phyloP scores from a whole-genome alignment of 2,113 vertebrate species.

The Prietella phreatophila region DNA sequence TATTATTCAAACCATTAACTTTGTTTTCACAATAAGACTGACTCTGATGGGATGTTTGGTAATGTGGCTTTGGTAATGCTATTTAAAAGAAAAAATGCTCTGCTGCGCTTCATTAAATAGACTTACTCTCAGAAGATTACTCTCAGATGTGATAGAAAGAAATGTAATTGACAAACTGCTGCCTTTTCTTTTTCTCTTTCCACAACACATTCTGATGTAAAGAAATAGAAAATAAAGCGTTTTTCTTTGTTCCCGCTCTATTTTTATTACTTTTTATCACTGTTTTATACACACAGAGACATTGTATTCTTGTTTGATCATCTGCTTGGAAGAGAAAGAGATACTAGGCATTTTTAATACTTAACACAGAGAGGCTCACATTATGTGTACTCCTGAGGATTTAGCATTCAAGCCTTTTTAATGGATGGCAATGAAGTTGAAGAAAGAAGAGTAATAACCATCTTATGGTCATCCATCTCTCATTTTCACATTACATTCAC shows the following conservation, averaged over 20 bases:
- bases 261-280: neutral
- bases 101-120: slow-evolving; percentile 34
- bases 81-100: neutral
- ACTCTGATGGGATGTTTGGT: slow-evolving; percentile 4
- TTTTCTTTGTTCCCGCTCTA: neutral
- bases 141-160: slow-evolving; percentile 43
- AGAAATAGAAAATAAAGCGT: neutral
- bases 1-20: neutral
- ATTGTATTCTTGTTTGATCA: neutral
- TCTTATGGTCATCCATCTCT: neutral
- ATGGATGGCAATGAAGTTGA: neutral
- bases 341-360: neutral
- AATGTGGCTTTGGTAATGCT: slow-evolving; percentile 13
- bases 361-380: neutral
- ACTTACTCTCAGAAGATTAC: slow-evolving; percentile 27
- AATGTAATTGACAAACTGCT: neutral
- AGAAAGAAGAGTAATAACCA: neutral
- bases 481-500: neutral
- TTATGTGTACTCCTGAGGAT: neutral
- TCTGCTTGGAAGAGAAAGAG: neutral
- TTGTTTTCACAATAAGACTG: slow-evolving; percentile 2
- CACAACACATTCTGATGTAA: neutral
- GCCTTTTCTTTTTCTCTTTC: neutral
- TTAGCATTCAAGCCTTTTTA: neutral
- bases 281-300: neutral